Percentiles rank a stretch among this genome's conserved stretches.
phyloP scores from a whole-genome alignment of 2,113 vertebrate genomes.

The Solea solea region DNA sequence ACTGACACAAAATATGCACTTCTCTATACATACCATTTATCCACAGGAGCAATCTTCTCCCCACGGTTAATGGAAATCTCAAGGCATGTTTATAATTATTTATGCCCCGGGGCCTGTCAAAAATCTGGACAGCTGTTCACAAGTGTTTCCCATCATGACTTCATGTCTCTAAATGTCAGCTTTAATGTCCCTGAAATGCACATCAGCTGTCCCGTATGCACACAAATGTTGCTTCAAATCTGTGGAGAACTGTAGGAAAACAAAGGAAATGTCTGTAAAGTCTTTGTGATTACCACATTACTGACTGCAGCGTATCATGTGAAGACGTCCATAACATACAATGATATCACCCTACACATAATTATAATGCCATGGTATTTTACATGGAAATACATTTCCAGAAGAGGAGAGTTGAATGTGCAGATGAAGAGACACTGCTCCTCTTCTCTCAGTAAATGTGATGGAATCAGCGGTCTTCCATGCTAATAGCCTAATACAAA shows the following conservation, averaged over 20 bases:
- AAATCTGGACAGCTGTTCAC: slow-evolving; percentile 57
- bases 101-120: slow-evolving; percentile 46
- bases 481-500: slow-evolving; percentile 21
- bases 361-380: slow-evolving; percentile 26
- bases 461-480: slow-evolving; percentile 28
- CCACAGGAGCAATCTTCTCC: slow-evolving; percentile 45
- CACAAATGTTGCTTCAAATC: slow-evolving; percentile 34
- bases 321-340: slow-evolving; percentile 21
- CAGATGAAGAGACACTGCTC: slow-evolving; percentile 15
- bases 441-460: slow-evolving; percentile 17
- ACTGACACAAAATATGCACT: slow-evolving; percentile 7
- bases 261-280: slow-evolving; percentile 54
- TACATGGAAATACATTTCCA: slow-evolving; percentile 25
- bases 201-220: slow-evolving; percentile 41
- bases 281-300: slow-evolving; percentile 59
- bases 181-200: slow-evolving; percentile 57
- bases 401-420: slow-evolving; percentile 11
- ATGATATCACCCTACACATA: slow-evolving; percentile 18
- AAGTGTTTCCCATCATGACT: slow-evolving; percentile 57
- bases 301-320: slow-evolving; percentile 34
- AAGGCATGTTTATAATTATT: slow-evolving; percentile 49
- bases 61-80: slow-evolving; percentile 45
- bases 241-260: slow-evolving; percentile 3
- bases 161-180: slow-evolving; percentile 55
- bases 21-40: slow-evolving; percentile 18